Conservation (phyloP, 1,140 invertebrate species). For the Cotesia typhae region DNA sequence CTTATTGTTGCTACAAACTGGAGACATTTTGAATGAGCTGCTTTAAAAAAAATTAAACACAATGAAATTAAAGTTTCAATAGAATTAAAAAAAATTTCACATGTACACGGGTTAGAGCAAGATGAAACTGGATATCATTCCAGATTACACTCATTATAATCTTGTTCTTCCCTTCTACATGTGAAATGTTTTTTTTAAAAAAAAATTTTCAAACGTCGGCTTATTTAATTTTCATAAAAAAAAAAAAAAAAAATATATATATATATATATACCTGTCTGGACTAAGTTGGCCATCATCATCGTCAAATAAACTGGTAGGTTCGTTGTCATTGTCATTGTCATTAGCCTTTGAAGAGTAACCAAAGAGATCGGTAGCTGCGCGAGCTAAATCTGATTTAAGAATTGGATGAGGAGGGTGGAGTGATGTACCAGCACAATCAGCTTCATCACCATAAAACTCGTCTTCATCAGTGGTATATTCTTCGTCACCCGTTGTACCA, state of each 20-base stretch:
- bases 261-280: slow-evolving; percentile 43
- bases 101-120: too few relatives aligned
- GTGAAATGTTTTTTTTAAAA: too few relatives aligned
- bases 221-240: too few relatives aligned
- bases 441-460: slow-evolving; percentile 64
- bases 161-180: too few relatives aligned
- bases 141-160: too few relatives aligned
- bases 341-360: slow-evolving; percentile 46
- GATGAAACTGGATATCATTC: too few relatives aligned
- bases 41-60: slow-evolving; percentile 23
- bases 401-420: slow-evolving; percentile 54
- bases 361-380: slow-evolving; percentile 60
- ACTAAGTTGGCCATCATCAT: slow-evolving; percentile 54
- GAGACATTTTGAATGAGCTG: slow-evolving; percentile 48
- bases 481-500: slow-evolving; percentile 68
- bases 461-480: slow-evolving; percentile 68
- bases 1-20: slow-evolving; percentile 52
- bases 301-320: slow-evolving; percentile 60
- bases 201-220: too few relatives aligned
- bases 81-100: neutral
- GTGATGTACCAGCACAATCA: slow-evolving; percentile 53
- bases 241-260: neutral
- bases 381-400: slow-evolving; percentile 58
- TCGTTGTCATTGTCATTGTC: slow-evolving; percentile 50
- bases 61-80: too few relatives aligned